Evolutionary conservation across 2,888 invertebrate species (phyloP).

Genomic region (Ceratothoa steindachneri): DNA sequence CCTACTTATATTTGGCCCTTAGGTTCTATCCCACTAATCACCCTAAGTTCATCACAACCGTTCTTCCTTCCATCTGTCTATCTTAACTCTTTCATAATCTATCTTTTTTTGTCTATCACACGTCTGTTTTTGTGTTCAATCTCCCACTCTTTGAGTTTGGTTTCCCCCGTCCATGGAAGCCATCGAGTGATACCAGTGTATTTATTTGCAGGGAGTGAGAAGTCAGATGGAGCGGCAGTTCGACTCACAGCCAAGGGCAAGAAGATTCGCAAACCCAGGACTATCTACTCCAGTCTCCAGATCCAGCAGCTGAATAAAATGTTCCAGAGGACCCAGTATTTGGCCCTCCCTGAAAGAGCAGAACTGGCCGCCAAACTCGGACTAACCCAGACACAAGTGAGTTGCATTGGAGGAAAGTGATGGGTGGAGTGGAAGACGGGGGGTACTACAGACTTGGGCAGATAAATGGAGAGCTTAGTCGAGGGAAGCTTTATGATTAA

Average conservation of each 20-base stretch:
- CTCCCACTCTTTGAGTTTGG: too few species aligned
- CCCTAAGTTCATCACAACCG: too few species aligned
- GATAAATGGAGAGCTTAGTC: background rate
- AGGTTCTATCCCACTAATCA: too few species aligned
- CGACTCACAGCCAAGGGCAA: conserved; percentile 63
- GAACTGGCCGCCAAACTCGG: conserved; percentile 96
- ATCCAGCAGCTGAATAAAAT: conserved; percentile 95
- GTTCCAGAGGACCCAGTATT: conserved; percentile 97
- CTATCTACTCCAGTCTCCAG: conserved; percentile 97
- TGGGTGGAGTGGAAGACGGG: background rate
- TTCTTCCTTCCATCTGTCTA: too few species aligned
- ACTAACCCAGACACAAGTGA: conserved; percentile 98
- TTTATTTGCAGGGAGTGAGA: conserved; percentile 44
- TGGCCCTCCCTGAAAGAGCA: conserved; percentile 95
- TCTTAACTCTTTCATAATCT: too few species aligned
- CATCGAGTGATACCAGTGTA: too few species aligned
- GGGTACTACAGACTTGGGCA: background rate
- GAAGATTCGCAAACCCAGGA: conserved; percentile 99
- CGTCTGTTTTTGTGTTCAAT: too few species aligned
- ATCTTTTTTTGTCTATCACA: too few species aligned
- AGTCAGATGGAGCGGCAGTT: conserved; percentile 42
- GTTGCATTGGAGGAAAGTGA: conserved; percentile 52
- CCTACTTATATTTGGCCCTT: too few species aligned
- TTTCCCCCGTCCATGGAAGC: too few species aligned
- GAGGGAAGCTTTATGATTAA: background rate